phyloP scores from a whole-genome alignment of 2,113 vertebrate genomes.

The Sapajus apella region DNA sequence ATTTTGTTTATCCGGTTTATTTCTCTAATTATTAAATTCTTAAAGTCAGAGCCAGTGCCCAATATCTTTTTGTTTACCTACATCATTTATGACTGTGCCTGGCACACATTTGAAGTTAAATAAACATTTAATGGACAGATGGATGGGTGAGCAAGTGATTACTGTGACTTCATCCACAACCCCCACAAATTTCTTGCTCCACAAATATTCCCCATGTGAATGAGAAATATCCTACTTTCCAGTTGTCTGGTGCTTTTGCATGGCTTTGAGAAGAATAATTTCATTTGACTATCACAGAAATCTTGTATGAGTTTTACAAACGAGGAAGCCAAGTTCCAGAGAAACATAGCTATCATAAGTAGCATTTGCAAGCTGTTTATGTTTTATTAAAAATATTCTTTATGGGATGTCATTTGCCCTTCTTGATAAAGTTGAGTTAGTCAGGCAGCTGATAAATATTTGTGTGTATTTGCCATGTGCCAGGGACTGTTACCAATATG shows the following conservation, averaged over 20 bases:
- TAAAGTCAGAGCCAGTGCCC: neutral
- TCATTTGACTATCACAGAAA: neutral
- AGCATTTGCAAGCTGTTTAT: neutral
- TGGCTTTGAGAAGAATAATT: neutral
- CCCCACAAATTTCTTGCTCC: neutral
- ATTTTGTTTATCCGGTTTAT: neutral
- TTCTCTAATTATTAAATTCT: neutral
- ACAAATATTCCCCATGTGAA: fast-evolving
- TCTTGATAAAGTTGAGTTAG: neutral
- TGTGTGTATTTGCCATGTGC: neutral
- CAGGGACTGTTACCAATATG: neutral
- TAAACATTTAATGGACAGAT: neutral
- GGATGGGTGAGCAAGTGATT: neutral
- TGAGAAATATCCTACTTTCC: neutral
- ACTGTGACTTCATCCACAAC: neutral
- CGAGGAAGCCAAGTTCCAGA: neutral
- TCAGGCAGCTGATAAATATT: neutral
- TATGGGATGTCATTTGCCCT: neutral
- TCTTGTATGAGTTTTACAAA: neutral
- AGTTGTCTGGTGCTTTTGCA: neutral
- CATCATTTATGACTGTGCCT: neutral
- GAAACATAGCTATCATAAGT: neutral
- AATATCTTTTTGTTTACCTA: neutral
- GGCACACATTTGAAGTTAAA: neutral
- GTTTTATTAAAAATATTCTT: neutral